Evolutionary conservation across 2,888 invertebrate species (phyloP), one percentile per base, ranked within the genome.

Genomic region (Reticulitermes lucifugus): DNA sequence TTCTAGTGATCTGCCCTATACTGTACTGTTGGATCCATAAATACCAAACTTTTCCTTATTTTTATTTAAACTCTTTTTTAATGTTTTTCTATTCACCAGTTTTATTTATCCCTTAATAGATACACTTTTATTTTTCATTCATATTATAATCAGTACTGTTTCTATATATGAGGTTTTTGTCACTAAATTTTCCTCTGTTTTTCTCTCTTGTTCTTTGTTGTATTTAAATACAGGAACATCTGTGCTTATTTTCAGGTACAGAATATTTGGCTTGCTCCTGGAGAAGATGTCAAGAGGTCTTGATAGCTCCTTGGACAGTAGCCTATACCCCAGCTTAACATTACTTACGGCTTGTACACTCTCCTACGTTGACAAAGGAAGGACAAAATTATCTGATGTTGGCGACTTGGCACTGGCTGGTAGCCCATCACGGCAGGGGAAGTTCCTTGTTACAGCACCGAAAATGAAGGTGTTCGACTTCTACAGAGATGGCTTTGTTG

Each of bases 401-500:
- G 77, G 77, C 9, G 46, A 46, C n/a, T 77, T 77, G 77, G 1
- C 77, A 35, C 22, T 46, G 43, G 5, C 46, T 10, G 35, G 21
- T 41, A 77, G 51, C 14, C 77, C 77, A 51, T n/a, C 41, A 41
- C 43, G 77, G 3, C 77, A 77, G 10, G 18, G 9, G 46, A 77
- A 77, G 41, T 22, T 77, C 22, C 41, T 25, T n/a, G 22, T n/a
- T 4, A 10, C 12, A 46, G 46, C 51, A n/a, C 41, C 73, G 1
- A 43, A 46, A 43, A 7, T 46, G 9, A 43, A 77, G 46, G 5
- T 25, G 5, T 46, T 77, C n/a, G 95, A 98, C 89, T 96, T 98
- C 90, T 99, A 99, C 90, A 95, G 94, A 87, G 96, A 97, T 88
- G 91, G 96, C 0, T 96, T 97, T 91, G 93, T 97, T 0, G 92